Evolutionary conservation across 2,113 vertebrate genomes (phyloP).

Genomic region (Alligator mississippiensis): DNA sequence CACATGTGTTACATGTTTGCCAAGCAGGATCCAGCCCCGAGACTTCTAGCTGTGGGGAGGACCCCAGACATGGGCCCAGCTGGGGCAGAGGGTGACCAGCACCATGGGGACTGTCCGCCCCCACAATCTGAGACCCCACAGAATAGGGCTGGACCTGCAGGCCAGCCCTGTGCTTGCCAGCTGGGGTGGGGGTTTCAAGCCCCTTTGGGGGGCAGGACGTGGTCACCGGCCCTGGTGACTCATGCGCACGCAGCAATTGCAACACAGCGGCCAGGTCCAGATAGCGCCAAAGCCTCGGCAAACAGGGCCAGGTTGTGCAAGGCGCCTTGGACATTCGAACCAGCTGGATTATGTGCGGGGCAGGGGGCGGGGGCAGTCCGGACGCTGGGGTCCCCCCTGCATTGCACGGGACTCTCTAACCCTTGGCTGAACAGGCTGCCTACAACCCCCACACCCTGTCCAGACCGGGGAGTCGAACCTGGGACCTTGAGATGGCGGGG

Average conservation of each 20-base stretch:
- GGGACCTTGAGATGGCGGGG: neutral
- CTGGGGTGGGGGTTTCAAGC: too few species aligned
- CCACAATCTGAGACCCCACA: too few species aligned
- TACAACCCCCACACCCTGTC: neutral
- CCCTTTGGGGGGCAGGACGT: too few species aligned
- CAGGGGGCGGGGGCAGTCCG: neutral
- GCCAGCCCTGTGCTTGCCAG: too few species aligned
- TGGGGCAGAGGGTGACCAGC: too few species aligned
- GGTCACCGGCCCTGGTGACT: too few species aligned
- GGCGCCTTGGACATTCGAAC: conserved; percentile 18
- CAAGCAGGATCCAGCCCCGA: too few species aligned
- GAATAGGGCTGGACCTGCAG: too few species aligned
- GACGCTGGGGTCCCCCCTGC: neutral
- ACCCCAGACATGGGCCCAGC: too few species aligned
- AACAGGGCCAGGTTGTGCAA: conserved; percentile 16
- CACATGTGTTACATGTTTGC: too few species aligned
- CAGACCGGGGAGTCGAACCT: neutral
- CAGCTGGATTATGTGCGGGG: neutral
- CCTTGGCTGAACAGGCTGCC: neutral
- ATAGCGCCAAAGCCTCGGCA: conserved; percentile 22
- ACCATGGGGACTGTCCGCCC: too few species aligned
- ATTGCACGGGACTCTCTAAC: neutral
- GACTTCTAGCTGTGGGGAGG: too few species aligned
- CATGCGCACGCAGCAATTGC: neutral
- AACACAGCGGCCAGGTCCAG: neutral